These are phyloP conservation scores for Amphiprion clarkii DNA, from an alignment of 2,797 vertebrate species.

Conservation along the genomic window DNA sequence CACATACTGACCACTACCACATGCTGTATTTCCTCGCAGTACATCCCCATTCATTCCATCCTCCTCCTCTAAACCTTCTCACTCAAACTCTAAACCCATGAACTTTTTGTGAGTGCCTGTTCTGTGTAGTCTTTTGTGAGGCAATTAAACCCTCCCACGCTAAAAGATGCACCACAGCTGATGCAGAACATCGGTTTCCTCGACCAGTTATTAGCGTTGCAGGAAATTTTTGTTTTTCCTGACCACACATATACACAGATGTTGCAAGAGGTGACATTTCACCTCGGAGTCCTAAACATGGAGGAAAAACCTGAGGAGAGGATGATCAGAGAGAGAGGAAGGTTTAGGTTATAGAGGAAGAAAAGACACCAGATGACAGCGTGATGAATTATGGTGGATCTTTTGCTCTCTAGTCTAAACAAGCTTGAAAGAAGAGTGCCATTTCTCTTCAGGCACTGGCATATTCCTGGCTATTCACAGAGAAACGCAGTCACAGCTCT, in stretches of 20 bases:
- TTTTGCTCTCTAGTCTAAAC: slow-evolving; percentile 71
- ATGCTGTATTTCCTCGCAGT: slow-evolving; percentile 28
- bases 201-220: slow-evolving; percentile 9
- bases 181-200: slow-evolving; percentile 29
- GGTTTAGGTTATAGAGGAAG: slow-evolving; percentile 37
- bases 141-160: slow-evolving; percentile 25
- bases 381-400: slow-evolving; percentile 47
- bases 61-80: slow-evolving; percentile 5
- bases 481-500: slow-evolving; percentile 25
- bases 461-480: slow-evolving; percentile 59
- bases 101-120: background rate
- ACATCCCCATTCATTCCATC: slow-evolving; percentile 17
- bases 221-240: slow-evolving; percentile 44
- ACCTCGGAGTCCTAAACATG: background rate
- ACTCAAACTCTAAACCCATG: slow-evolving; percentile 17
- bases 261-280: slow-evolving; percentile 28
- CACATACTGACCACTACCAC: slow-evolving; percentile 2
- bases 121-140: slow-evolving; percentile 22
- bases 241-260: slow-evolving; percentile 48
- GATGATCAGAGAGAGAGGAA: slow-evolving; percentile 11
- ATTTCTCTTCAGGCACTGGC: slow-evolving; percentile 62
- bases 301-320: slow-evolving; percentile 14
- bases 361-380: slow-evolving; percentile 45
- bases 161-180: slow-evolving; percentile 30
- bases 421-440: slow-evolving; percentile 55